Evolutionary conservation across 2,113 vertebrate species (phyloP), one percentile per base, ranked within the genome.

Genomic region (Columbina picui): DNA sequence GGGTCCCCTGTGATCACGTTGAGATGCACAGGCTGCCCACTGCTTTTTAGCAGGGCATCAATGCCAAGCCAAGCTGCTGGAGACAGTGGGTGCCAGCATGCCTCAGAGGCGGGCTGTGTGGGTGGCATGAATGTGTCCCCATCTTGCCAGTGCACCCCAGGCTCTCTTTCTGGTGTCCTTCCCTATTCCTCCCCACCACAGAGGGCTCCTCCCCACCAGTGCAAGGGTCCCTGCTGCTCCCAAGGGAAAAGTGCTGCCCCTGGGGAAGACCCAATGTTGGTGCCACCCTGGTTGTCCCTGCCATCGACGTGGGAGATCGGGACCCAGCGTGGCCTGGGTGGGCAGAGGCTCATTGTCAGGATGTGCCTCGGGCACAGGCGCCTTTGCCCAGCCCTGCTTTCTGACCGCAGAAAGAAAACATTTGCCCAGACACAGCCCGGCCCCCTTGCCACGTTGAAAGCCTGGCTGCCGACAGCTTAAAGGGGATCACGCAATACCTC

Each of bases 331-430:
- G 90, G 79, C 61, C 78, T 38, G 90, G 90, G 90, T 90, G 90
- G 88, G 96, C 94, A 95, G 71, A 67, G 86, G 83, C 71, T 93
- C 71, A 76, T 69, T 88, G 83, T 92, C 88, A 94, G 92, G 95
- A 89, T 93, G 79, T 77, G 94, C 92, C 90, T 92, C 8, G 19
- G 85, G 90, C 92, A 87, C 4, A 45, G 8, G 87, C 9, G 82
- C 74, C 80, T 89, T 67, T 75, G 88, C 90, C 90, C 68, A 87
- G 87, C 92, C 87, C 82, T 83, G 88, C 79, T 80, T 93, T 93
- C 92, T 88, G 79, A 93, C 92, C 76, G 1, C 85, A 88, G 70
- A 96, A 85, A 74, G 88, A 92, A 95, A 97, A 94, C 90, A 94
- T 95, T 92, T 93, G 88, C 82, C 78, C 74, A 83, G 85, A 75